Conservation (phyloP, 2,797 vertebrate genomes). For the Triplophysa yarkandensis region DNA sequence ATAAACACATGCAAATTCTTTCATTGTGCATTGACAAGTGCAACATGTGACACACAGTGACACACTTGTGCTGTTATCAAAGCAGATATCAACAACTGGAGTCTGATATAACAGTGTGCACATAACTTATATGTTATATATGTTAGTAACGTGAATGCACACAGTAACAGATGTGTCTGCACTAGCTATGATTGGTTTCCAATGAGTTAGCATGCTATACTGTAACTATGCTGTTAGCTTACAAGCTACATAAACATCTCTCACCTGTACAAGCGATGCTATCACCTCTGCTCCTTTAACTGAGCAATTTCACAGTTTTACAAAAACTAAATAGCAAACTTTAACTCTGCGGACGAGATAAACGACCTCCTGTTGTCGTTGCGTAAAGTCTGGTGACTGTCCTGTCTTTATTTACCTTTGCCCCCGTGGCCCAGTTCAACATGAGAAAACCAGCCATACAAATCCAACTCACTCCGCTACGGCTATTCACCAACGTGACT, state of each 20-base stretch:
- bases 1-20: neutral
- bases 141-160: no score
- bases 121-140: no score
- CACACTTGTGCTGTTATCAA: neutral
- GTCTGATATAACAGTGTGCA: neutral
- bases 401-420: slow-evolving; percentile 53
- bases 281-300: slow-evolving; percentile 12
- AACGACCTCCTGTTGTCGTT: neutral
- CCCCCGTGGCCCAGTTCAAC: slow-evolving; percentile 70
- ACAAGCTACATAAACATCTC: slow-evolving; percentile 36
- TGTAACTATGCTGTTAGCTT: slow-evolving; percentile 49
- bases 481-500: slow-evolving; percentile 49
- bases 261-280: slow-evolving; percentile 38
- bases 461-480: slow-evolving; percentile 13
- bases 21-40: neutral
- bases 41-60: neutral
- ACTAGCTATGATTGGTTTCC: neutral
- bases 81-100: neutral
- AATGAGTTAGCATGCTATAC: slow-evolving; percentile 57
- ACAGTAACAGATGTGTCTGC: neutral
- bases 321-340: neutral
- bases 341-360: neutral
- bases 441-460: slow-evolving; percentile 50
- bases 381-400: slow-evolving; percentile 15
- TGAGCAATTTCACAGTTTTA: slow-evolving; percentile 12